Conservation (phyloP, 2,888 invertebrate species). For the Orthonevra nobilis region DNA sequence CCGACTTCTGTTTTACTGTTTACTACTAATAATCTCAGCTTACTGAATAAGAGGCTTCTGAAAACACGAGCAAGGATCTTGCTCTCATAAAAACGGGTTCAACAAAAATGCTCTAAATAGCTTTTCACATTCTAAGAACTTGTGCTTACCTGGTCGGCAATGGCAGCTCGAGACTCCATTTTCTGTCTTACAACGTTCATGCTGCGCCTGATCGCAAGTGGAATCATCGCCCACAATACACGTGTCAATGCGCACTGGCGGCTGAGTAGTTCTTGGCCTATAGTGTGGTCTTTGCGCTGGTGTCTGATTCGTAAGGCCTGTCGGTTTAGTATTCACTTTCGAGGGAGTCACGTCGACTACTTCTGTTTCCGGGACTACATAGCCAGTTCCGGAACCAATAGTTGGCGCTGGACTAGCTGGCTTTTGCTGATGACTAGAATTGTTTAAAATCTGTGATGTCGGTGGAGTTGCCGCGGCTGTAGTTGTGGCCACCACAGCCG, state of each 20-base stretch:
- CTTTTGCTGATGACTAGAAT: slow-evolving; percentile 76
- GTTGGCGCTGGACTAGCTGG: slow-evolving; percentile 71
- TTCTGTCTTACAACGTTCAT: slow-evolving; percentile 93
- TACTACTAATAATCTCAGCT: no score
- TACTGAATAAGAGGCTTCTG: no score
- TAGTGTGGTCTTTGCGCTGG: slow-evolving; percentile 85
- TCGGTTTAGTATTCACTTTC: slow-evolving; percentile 78
- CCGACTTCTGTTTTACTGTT: no score
- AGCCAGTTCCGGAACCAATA: slow-evolving; percentile 83
- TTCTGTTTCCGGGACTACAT: slow-evolving; percentile 83
- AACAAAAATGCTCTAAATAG: no score
- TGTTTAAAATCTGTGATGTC: slow-evolving; percentile 74
- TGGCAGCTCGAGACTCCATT: slow-evolving; percentile 93
- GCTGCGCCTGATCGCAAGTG: slow-evolving; percentile 92
- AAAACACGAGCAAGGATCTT: no score
- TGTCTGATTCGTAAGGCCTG: slow-evolving; percentile 76
- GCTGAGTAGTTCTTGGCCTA: slow-evolving; percentile 78
- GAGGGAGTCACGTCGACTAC: slow-evolving; percentile 75
- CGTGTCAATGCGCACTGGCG: slow-evolving; percentile 88
- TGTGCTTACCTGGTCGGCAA: slow-evolving; percentile 87
- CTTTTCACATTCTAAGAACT: no score
- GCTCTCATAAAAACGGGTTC: no score
- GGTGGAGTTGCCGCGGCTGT: slow-evolving; percentile 76
- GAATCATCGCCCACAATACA: slow-evolving; percentile 96
- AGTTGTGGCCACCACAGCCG: slow-evolving; percentile 77